Percentiles rank a stretch among this genome's conserved stretches.
Evolutionary conservation across 2,113 vertebrate species (phyloP).

Genomic region (Lamprologus lemairii): DNA sequence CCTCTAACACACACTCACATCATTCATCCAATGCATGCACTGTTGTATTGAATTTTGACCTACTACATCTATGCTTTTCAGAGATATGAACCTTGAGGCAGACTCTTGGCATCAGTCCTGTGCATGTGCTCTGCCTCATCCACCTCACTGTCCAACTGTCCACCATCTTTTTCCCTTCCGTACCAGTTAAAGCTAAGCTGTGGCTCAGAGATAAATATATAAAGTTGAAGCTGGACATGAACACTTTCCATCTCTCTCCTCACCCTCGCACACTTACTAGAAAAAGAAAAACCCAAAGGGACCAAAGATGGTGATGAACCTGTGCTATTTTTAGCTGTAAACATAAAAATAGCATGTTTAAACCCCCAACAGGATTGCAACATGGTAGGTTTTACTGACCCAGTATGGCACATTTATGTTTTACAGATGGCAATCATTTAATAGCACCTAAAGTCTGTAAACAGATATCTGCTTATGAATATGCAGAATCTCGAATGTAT

Average conservation of each 20-base stretch:
- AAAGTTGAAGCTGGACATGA: not conserved
- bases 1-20: not conserved
- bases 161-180: not conserved
- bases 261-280: not conserved
- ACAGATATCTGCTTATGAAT: not conserved
- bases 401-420: not conserved
- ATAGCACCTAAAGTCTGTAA: not conserved
- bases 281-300: not conserved
- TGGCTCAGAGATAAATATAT: slow-evolving; percentile 31
- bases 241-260: not conserved
- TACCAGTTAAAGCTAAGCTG: slow-evolving; percentile 21
- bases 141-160: not conserved
- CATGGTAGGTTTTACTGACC: not conserved
- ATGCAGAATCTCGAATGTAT: not conserved
- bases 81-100: not conserved
- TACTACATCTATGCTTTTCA: slow-evolving; percentile 1
- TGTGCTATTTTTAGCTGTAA: slow-evolving; percentile 45
- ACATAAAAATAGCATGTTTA: slow-evolving; percentile 22
- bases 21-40: not conserved
- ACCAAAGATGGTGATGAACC: slow-evolving; percentile 23
- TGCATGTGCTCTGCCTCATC: not conserved
- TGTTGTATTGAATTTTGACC: not conserved
- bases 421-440: not conserved
- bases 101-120: not conserved
- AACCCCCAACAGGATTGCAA: not conserved